Percentiles rank a stretch among this genome's conserved stretches.
phyloP scores from a whole-genome alignment of 2,797 vertebrate genomes.

The Chrysocyon brachyurus region DNA sequence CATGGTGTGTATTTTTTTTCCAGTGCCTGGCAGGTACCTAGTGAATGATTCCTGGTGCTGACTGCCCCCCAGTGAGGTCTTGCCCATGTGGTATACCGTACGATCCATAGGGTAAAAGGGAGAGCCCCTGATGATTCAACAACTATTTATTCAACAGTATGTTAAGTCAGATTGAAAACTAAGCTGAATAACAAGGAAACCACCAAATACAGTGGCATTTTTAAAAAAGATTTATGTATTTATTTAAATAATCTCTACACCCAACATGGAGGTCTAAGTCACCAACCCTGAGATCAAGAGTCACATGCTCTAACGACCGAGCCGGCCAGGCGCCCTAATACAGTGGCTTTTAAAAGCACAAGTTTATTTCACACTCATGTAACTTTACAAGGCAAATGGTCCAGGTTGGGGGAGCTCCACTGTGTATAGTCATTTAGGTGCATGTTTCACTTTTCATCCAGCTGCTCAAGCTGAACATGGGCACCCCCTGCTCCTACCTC shows the following conservation, averaged over 20 bases:
- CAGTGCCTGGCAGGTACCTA: background rate
- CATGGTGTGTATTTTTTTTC: background rate
- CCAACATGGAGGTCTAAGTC: no score
- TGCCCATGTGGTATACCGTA: no score
- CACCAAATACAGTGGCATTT: background rate
- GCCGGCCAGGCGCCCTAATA: background rate
- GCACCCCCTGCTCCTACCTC: background rate
- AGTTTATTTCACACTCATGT: background rate
- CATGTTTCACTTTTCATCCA: background rate
- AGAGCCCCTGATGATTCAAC: background rate
- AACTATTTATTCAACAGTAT: background rate
- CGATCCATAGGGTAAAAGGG: background rate
- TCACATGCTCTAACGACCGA: no score
- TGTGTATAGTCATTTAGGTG: background rate
- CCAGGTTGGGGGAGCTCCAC: background rate
- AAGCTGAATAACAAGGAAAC: background rate
- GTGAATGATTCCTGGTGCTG: background rate
- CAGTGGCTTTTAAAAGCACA: background rate
- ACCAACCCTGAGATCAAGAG: no score
- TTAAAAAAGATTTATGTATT: no score
- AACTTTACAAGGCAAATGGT: background rate
- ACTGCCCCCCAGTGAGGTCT: background rate
- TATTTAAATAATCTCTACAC: no score
- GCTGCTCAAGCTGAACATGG: background rate
- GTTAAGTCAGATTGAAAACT: background rate